Evolutionary conservation across 2,888 invertebrate genomes (phyloP).

Genomic region (Linnaemya vulpina): DNA sequence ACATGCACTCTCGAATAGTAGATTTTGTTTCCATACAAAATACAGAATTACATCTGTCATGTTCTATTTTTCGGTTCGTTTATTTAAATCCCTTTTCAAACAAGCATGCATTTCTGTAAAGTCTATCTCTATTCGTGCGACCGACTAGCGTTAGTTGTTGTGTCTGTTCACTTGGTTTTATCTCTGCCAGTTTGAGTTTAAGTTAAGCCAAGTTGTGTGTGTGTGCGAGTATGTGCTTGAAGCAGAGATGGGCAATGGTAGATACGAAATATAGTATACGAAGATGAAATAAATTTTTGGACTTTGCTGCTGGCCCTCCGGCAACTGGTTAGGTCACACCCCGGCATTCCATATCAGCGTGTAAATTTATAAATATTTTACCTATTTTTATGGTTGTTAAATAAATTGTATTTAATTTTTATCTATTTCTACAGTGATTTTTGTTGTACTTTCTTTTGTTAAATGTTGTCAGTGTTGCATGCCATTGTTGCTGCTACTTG

Average conservation of each 20-base stretch:
- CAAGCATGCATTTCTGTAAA: conserved; percentile 45
- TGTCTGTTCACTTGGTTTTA: conserved; percentile 33
- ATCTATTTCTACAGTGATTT: conserved; percentile 71
- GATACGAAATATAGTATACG: not conserved
- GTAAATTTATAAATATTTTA: conserved; percentile 57
- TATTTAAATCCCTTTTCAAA: conserved; percentile 70
- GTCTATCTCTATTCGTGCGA: conserved; percentile 25
- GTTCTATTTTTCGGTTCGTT: conserved; percentile 72
- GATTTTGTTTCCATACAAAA: conserved; percentile 56
- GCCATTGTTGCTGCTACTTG: conserved; percentile 25
- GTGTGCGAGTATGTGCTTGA: not conserved
- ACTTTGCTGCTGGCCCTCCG: not conserved
- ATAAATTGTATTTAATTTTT: conserved; percentile 72
- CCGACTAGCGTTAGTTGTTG: not conserved
- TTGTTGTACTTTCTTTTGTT: conserved; percentile 49
- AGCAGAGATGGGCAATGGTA: not conserved
- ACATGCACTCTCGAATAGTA: conserved; percentile 1
- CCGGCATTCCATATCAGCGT: conserved; percentile 6
- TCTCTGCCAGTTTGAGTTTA: conserved; percentile 26
- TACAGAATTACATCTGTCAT: conserved; percentile 71
- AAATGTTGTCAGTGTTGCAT: conserved; percentile 25
- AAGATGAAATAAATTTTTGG: not conserved
- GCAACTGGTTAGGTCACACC: not conserved
- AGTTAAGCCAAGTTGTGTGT: conserved; percentile 43
- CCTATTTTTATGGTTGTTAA: conserved; percentile 68